These are phyloP conservation scores for Athetis lepigone DNA, from an alignment of 2,888 invertebrate species.

Conservation along the genomic window DNA sequence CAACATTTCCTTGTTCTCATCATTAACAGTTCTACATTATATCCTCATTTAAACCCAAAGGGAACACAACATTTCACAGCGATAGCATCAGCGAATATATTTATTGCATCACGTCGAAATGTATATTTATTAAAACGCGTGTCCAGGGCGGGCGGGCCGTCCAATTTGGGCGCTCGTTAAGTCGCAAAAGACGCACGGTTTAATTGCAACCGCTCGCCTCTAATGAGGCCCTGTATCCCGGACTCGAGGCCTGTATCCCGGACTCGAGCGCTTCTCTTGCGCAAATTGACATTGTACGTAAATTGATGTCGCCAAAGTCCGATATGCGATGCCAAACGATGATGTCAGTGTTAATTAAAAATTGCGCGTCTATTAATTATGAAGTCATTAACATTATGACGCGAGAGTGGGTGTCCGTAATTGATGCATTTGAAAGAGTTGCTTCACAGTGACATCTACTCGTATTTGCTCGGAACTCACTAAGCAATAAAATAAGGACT, in stretches of 20 bases:
- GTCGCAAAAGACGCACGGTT: slow-evolving; percentile 88
- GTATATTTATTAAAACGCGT: slow-evolving; percentile 82
- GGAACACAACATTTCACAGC: slow-evolving; percentile 62
- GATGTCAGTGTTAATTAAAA: slow-evolving; percentile 63
- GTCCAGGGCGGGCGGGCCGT: slow-evolving; percentile 81
- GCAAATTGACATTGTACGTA: slow-evolving; percentile 89
- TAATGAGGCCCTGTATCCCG: slow-evolving; percentile 87
- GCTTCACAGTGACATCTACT: slow-evolving; percentile 8
- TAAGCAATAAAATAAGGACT: slow-evolving; percentile 20
- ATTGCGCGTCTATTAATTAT: slow-evolving; percentile 54
- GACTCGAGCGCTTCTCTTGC: slow-evolving; percentile 78
- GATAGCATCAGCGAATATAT: slow-evolving; percentile 73
- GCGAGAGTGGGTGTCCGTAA: slow-evolving; percentile 34
- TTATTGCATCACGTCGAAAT: slow-evolving; percentile 72
- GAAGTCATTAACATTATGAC: slow-evolving; percentile 32
- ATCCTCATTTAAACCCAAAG: slow-evolving; percentile 61
- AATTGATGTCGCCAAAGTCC: slow-evolving; percentile 83
- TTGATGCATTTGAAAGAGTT: slow-evolving; percentile 33
- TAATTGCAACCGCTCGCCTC: slow-evolving; percentile 89
- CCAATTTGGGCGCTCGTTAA: slow-evolving; percentile 89
- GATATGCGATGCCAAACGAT: slow-evolving; percentile 73
- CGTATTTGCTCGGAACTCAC: slow-evolving; percentile 20
- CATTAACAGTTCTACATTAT: slow-evolving; percentile 53
- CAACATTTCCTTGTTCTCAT: slow-evolving; percentile 40
- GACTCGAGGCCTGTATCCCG: slow-evolving; percentile 80